Evolutionary conservation across 2,113 vertebrate genomes (phyloP).

Genomic region (Rhombomys opimus): DNA sequence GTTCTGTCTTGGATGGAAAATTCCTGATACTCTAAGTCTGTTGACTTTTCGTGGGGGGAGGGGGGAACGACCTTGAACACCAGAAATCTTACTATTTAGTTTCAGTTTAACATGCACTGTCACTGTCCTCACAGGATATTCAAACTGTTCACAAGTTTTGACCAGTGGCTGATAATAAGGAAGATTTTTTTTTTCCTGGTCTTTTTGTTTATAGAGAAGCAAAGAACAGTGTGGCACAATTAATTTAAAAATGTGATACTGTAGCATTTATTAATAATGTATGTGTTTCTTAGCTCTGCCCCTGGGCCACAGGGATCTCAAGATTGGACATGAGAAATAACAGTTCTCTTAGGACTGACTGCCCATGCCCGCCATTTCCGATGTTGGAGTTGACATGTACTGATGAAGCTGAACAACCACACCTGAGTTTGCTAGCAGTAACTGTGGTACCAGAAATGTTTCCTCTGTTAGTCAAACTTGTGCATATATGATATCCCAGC

Average conservation of each 20-base stretch:
- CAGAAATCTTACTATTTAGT: constrained; percentile 26
- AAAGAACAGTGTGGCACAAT: constrained; percentile 33
- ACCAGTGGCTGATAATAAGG: neutral
- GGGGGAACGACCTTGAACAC: constrained; percentile 24
- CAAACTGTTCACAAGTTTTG: constrained; percentile 43
- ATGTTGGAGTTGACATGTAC: constrained; percentile 27
- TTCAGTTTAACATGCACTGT: constrained; percentile 3
- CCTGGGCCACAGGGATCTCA: neutral
- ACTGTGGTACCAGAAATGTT: neutral
- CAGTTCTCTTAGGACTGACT: neutral
- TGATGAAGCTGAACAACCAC: neutral
- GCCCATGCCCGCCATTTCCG: neutral
- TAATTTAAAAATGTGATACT: neutral
- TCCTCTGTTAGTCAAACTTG: neutral
- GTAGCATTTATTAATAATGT: neutral
- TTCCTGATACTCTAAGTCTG: neutral
- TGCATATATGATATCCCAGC: neutral
- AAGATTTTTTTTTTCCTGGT: neutral
- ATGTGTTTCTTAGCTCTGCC: constrained; percentile 37
- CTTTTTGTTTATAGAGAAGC: constrained; percentile 23
- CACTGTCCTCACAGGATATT: neutral
- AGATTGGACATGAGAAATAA: constrained; percentile 2
- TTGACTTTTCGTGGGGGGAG: constrained; percentile 34
- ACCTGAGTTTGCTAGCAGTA: neutral
- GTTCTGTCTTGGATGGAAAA: constrained; percentile 60